Evolutionary conservation across 2,113 vertebrate genomes (phyloP).

Genomic region (Puffinus mauretanicus): DNA sequence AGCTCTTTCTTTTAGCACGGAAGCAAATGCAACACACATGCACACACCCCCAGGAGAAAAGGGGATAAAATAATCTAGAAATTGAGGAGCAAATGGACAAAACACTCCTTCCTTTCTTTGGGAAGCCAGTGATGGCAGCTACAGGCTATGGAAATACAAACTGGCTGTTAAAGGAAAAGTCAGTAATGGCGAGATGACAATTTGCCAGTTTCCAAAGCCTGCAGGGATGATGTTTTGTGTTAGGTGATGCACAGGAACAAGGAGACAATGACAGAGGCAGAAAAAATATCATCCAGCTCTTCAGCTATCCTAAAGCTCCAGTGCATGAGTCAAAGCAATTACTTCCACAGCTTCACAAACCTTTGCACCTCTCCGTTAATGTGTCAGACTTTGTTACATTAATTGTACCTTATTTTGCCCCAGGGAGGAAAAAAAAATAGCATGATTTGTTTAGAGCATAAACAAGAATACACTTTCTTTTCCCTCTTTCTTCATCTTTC

Average conservation of each 20-base stretch:
- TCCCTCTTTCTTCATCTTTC: not conserved
- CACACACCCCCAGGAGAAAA: not conserved
- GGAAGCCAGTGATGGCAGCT: not conserved
- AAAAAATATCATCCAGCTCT: not conserved
- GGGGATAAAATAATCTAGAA: not conserved
- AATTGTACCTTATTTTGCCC: slow-evolving; percentile 28
- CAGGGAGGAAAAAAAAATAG: not conserved
- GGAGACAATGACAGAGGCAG: not conserved
- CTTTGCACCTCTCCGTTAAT: slow-evolving; percentile 15
- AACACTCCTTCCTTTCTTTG: not conserved
- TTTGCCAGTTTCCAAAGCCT: slow-evolving; percentile 14
- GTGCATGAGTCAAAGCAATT: slow-evolving; percentile 59
- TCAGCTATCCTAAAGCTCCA: not conserved
- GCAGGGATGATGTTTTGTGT: slow-evolving; percentile 13
- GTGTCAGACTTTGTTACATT: slow-evolving; percentile 12
- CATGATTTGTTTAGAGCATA: not conserved
- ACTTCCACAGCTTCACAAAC: slow-evolving; percentile 23
- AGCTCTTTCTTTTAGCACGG: not conserved
- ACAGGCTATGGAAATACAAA: slow-evolving; percentile 29
- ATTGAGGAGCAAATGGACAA: not conserved
- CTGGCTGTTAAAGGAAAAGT: not conserved
- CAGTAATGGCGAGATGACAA: not conserved
- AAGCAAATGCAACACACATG: not conserved
- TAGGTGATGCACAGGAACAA: slow-evolving; percentile 16
- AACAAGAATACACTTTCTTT: not conserved